Percentiles rank a stretch among this genome's conserved stretches.
phyloP scores from a whole-genome alignment of 1,140 invertebrate species.

The Elymnias hypermnestra region DNA sequence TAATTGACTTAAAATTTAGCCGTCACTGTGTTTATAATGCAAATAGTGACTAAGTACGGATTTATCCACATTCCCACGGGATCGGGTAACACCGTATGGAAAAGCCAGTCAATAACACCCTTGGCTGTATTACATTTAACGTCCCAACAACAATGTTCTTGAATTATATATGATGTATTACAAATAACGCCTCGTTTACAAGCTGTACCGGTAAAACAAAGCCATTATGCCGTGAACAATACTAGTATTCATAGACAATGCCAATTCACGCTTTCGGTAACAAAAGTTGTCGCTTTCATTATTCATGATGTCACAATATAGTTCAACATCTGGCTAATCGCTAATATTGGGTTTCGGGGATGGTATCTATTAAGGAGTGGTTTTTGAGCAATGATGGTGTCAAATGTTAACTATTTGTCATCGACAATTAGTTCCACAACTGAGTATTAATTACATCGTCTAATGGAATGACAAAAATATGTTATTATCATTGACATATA shows the following conservation, averaged over 20 bases:
- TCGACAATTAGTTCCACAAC: slow-evolving; percentile 56
- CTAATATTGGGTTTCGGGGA: slow-evolving; percentile 28
- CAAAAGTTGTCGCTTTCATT: slow-evolving; percentile 43
- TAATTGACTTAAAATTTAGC: no score
- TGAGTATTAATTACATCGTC: slow-evolving; percentile 67
- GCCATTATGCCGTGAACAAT: slow-evolving; percentile 50
- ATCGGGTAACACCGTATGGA: no score
- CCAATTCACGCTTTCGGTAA: slow-evolving; percentile 31
- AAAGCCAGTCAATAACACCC: slow-evolving; percentile 6
- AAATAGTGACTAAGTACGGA: no score
- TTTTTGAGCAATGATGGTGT: slow-evolving; percentile 40
- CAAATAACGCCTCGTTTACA: slow-evolving; percentile 21
- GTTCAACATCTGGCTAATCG: slow-evolving; percentile 29
- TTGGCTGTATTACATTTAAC: slow-evolving; percentile 1
- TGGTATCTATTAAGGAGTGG: slow-evolving; percentile 33
- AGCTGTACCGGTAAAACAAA: slow-evolving; percentile 40
- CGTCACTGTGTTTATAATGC: no score
- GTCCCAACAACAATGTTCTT: not conserved
- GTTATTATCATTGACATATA: not conserved
- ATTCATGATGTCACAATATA: slow-evolving; percentile 44
- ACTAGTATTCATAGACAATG: slow-evolving; percentile 47
- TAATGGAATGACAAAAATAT: slow-evolving; percentile 42
- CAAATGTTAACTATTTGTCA: slow-evolving; percentile 38
- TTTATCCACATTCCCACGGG: no score
- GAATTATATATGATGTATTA: slow-evolving; percentile 19